Conservation (phyloP, 2,113 vertebrate genomes). For the Entomyzon cyanotis region DNA sequence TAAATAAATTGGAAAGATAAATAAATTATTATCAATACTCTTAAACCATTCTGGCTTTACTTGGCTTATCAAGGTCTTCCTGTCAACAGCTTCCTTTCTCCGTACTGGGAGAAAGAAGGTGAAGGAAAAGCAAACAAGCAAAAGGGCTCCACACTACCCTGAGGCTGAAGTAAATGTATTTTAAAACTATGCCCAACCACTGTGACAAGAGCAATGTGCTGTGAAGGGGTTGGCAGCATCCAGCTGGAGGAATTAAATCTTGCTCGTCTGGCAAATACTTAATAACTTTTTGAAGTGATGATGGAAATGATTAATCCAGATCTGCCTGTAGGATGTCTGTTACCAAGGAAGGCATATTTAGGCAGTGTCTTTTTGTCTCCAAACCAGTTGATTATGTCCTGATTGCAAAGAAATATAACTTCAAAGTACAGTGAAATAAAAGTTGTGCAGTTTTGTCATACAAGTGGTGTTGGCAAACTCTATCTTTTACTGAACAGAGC, state of each 20-base stretch:
- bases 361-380: neutral
- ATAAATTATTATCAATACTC: neutral
- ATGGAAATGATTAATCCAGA: conserved; percentile 29
- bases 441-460: neutral
- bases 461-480: neutral
- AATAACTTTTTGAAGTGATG: neutral
- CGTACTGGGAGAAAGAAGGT: neutral
- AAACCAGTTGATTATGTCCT: neutral
- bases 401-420: neutral
- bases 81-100: conserved; percentile 7
- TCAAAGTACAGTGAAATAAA: neutral
- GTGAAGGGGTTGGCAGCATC: neutral
- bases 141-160: conserved; percentile 1
- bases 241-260: conserved; percentile 52
- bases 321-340: neutral
- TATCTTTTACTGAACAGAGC: neutral
- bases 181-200: conserved; percentile 39
- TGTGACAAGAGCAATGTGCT: conserved; percentile 45
- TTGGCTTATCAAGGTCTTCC: neutral
- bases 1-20: neutral
- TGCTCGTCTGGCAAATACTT: conserved; percentile 26
- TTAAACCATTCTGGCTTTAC: neutral
- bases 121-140: conserved; percentile 40
- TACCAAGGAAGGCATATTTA: neutral
- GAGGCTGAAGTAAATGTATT: conserved; percentile 52